Base-by-base conservation (phyloP, 2,113 vertebrate species). In the Porphyrio hochstetteri region DNA sequence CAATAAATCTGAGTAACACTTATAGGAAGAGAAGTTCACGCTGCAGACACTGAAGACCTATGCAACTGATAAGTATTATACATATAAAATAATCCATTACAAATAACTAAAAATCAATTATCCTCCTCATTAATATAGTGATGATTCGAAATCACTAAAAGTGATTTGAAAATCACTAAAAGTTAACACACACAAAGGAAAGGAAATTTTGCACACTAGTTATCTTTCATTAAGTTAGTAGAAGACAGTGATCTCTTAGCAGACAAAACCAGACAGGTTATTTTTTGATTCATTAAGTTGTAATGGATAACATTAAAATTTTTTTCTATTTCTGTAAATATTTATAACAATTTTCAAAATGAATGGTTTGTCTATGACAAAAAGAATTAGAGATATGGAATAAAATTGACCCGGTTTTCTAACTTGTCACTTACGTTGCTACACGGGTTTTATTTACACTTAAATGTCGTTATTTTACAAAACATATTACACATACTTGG, bases 381-480 rank as follows among this genome's bases (percentile, higher is more conserved):
- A 11, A 78, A 85, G 55, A 90, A 88, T 61, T 8, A 71, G 46
- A 90, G 86, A 92, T 70, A 96, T 3, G 36, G 87, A 65, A 88
- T 77, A 91, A 82, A 91, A 92, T 55, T 7, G 25, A 94, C 80
- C 31, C n/a, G 95, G 61, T 94, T 97, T 97, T 97, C 84, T 89
- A 93, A 94, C 31, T 40, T 90, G 72, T 87, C 94, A 44, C 70
- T 96, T 88, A 55, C 31, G 48, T 63, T 79, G 70, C 68, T 94
- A 89, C 50, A 87, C 44, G 92, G 77, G 85, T 93, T 93, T 94
- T 92, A 91, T 94, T 95, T 85, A 77, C n/a, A 46, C 35, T 93
- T 88, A 92, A 92, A 93, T 96, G 59, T 88, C 68, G 60, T 96
- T 88, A 96, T 96, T 97, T 96, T 95, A 92, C 61, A 94, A 93